Conservation (phyloP, 2,113 vertebrate species). For the Uropsilus gracilis region DNA sequence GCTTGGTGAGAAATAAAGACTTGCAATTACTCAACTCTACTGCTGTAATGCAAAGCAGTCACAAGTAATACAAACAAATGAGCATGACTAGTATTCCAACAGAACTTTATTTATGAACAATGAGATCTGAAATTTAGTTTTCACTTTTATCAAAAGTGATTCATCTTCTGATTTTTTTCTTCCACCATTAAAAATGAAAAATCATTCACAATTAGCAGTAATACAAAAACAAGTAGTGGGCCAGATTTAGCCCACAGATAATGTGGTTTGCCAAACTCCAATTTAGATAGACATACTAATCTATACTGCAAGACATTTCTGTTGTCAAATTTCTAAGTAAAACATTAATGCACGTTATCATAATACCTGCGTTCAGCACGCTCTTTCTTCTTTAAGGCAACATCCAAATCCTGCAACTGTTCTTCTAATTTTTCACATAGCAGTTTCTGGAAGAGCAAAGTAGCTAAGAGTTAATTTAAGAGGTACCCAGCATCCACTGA, state of each 20-base stretch:
- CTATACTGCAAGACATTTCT: not conserved
- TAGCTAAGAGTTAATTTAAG: not conserved
- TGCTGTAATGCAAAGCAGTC: not conserved
- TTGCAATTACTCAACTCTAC: not conserved
- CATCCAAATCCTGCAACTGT: constrained; percentile 95
- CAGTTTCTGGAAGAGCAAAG: constrained; percentile 90
- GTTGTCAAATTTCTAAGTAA: not conserved
- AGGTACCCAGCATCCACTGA: too few species aligned
- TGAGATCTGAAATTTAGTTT: not conserved
- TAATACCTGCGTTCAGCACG: constrained; percentile 95
- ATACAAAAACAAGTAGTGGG: not conserved
- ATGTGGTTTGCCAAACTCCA: not conserved
- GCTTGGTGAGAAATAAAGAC: not conserved
- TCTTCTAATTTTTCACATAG: constrained; percentile 98
- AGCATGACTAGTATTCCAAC: not conserved
- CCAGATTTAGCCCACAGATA: not conserved
- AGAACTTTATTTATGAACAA: not conserved
- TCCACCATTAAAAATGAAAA: constrained; percentile 1
- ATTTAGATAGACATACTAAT: not conserved
- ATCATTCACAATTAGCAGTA: not conserved
- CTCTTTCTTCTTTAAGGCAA: constrained; percentile 97
- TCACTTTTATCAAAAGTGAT: not conserved
- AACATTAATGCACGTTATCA: not conserved
- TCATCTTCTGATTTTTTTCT: not conserved
- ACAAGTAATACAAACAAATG: not conserved